Conservation (phyloP, 2,888 invertebrate species). For the Epistrophe grossulariae region DNA sequence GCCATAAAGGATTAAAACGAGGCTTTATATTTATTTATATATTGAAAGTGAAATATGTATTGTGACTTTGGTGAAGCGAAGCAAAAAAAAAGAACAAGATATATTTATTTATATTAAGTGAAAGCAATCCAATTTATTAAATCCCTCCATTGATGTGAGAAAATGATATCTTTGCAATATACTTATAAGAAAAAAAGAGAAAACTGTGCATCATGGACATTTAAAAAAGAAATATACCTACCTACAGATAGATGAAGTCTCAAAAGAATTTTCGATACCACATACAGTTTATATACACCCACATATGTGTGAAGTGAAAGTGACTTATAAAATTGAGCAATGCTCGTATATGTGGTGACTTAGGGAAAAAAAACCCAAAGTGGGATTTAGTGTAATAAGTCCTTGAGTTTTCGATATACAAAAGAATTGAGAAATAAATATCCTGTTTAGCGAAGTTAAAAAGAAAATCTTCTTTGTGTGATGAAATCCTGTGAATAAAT, state of each 20-base stretch:
- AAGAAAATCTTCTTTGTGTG: slow-evolving; percentile 5
- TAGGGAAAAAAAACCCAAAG: slow-evolving; percentile 15
- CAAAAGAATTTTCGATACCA: slow-evolving; percentile 11
- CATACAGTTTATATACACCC: background rate
- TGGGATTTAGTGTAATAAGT: slow-evolving; percentile 20
- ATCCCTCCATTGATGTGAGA: slow-evolving; percentile 45
- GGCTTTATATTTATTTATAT: too few relatives aligned
- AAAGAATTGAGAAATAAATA: slow-evolving; percentile 20
- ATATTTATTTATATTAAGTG: slow-evolving; percentile 29
- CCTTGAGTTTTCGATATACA: slow-evolving; percentile 13
- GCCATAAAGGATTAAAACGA: slow-evolving; percentile 44
- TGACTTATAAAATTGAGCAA: slow-evolving; percentile 34
- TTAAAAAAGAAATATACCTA: background rate
- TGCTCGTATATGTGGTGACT: slow-evolving; percentile 10
- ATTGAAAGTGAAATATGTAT: slow-evolving; percentile 43
- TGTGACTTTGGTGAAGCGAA: slow-evolving; percentile 13
- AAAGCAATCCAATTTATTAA: slow-evolving; percentile 44
- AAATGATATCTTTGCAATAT: slow-evolving; percentile 33
- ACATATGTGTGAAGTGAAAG: slow-evolving; percentile 25
- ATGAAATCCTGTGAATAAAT: slow-evolving; percentile 1
- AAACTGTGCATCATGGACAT: slow-evolving; percentile 40
- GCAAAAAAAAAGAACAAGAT: slow-evolving; percentile 4
- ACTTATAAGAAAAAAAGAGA: background rate
- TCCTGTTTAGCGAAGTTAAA: slow-evolving; percentile 15
- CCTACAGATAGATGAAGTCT: background rate